phyloP scores from a whole-genome alignment of 2,888 invertebrate genomes.

The Suillia variegata region DNA sequence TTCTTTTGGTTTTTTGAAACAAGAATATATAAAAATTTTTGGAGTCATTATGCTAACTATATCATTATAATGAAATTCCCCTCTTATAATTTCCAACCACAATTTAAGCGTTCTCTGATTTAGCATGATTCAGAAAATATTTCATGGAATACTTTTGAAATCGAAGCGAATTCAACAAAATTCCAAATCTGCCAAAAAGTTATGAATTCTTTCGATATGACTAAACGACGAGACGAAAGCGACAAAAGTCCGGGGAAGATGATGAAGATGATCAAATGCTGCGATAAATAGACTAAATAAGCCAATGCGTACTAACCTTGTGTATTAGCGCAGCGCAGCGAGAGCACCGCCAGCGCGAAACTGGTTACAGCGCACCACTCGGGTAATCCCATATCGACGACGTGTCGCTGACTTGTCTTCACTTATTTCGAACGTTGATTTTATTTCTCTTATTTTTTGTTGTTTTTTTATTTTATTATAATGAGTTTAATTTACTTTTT shows the following conservation, averaged over 20 bases:
- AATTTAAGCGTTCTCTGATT: too few species aligned
- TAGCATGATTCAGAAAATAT: too few species aligned
- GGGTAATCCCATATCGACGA: neutral
- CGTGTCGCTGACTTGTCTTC: neutral
- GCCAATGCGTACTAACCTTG: neutral
- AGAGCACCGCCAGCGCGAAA: neutral
- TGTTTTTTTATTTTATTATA: neutral
- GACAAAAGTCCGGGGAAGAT: neutral
- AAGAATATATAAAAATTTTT: too few species aligned
- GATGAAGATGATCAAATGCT: neutral
- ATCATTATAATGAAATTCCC: too few species aligned
- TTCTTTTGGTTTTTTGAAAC: too few species aligned
- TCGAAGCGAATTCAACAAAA: too few species aligned
- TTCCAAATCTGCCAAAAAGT: too few species aligned
- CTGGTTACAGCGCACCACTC: neutral
- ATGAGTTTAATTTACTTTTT: neutral
- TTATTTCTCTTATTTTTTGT: neutral
- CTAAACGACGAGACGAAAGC: conserved; percentile 1
- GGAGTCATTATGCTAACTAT: too few species aligned
- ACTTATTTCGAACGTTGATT: neutral
- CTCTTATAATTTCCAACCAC: too few species aligned
- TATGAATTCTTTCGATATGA: neutral
- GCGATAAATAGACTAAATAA: neutral
- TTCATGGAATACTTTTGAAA: too few species aligned
- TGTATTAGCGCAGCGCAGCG: neutral